phyloP scores from a whole-genome alignment of 2,888 invertebrate species.

The Ophion obscuratus region DNA sequence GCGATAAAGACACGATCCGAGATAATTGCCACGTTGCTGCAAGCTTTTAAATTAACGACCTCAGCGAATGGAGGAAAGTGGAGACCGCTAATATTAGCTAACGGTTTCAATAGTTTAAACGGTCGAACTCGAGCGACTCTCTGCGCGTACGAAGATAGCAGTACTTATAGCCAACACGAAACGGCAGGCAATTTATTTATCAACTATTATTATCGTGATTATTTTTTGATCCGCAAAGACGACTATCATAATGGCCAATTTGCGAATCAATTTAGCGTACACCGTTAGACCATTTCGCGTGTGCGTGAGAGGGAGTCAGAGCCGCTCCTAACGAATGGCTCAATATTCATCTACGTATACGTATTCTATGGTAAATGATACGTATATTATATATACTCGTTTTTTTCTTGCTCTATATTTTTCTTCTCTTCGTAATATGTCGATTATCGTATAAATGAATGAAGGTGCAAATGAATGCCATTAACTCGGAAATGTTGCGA shows the following conservation, averaged over 20 bases:
- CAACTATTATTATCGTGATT: constrained; percentile 15
- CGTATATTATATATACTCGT: neutral
- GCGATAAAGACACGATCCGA: constrained; percentile 26
- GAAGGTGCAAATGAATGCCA: neutral
- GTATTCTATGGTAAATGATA: neutral
- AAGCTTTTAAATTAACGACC: constrained; percentile 43
- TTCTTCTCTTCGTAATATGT: constrained; percentile 10
- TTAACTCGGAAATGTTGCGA: neutral
- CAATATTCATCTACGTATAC: constrained; percentile 7
- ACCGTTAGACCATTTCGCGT: constrained; percentile 71
- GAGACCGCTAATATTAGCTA: constrained; percentile 62
- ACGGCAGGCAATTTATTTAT: constrained; percentile 51
- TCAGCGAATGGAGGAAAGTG: constrained; percentile 10
- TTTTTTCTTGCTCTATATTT: neutral
- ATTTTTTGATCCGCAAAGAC: constrained; percentile 67
- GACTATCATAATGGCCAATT: constrained; percentile 76
- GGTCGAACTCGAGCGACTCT: constrained; percentile 51
- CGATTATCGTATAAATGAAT: neutral
- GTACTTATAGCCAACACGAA: constrained; percentile 51
- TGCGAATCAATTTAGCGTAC: constrained; percentile 77
- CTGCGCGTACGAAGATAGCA: constrained; percentile 22
- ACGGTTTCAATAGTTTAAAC: constrained; percentile 62
- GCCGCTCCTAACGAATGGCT: neutral
- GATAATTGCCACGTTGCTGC: constrained; percentile 27
- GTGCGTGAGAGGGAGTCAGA: constrained; percentile 43